Percentiles rank a stretch among this genome's conserved stretches.
Conservation (phyloP, 2,113 vertebrate species). For the Anser cygnoides region DNA sequence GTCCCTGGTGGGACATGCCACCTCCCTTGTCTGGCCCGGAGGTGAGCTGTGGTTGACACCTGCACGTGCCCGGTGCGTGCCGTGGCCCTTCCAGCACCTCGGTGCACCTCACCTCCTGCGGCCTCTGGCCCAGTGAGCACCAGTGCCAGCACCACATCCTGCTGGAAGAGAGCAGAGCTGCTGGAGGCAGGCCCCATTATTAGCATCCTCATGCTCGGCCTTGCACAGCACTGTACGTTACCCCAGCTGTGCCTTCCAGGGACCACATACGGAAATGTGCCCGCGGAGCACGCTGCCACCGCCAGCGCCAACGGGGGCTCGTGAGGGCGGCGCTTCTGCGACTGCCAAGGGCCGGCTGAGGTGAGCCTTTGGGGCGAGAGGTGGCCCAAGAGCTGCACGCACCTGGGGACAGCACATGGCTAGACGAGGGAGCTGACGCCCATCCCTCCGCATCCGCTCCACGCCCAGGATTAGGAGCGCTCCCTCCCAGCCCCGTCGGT, state of each 20-base stretch:
- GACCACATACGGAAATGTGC: neutral
- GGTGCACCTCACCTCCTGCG: neutral
- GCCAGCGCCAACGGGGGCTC: neutral
- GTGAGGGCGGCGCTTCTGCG: too few species aligned
- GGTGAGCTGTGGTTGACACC: neutral
- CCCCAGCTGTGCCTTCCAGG: neutral
- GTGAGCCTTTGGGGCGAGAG: neutral
- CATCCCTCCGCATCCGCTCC: neutral
- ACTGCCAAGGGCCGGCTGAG: neutral
- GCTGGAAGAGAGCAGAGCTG: neutral
- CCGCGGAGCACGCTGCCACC: neutral
- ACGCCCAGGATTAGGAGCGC: neutral
- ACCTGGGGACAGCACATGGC: neutral
- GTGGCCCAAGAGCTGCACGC: neutral
- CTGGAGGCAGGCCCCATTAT: too few species aligned
- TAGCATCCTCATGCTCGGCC: neutral
- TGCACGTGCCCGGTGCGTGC: accelerated
- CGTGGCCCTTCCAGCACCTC: neutral
- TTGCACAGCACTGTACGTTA: neutral
- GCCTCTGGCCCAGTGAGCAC: neutral
- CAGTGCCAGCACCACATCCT: neutral
- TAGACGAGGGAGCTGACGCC: neutral
- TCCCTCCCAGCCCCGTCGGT: accelerated
- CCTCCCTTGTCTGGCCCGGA: neutral
- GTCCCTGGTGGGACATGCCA: accelerated